Evolutionary conservation across 2,888 invertebrate species (phyloP), one percentile per base, ranked within the genome.

Genomic region (Lepetodrilus schrolli): DNA sequence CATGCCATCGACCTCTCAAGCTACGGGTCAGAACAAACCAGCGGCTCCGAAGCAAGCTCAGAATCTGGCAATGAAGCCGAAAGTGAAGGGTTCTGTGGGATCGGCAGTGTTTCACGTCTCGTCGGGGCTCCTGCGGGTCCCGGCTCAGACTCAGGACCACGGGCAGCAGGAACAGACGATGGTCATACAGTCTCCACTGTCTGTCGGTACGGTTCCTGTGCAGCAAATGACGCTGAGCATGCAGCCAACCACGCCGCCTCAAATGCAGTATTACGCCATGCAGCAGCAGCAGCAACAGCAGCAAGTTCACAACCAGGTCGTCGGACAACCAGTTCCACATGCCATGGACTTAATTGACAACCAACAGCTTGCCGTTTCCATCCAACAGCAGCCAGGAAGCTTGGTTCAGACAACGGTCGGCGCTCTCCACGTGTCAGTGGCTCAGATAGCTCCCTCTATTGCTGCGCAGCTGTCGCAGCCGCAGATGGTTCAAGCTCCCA

Each of bases 381-480:
- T 10, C 43, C 43, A 43, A 17, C 43, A 43, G 10, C 43, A 43
- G 17, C 43, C 13, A 17, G 43, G 10, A 4, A 2, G n/a, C 17
- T 13, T 43, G 13, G 43, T 17, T 8, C 13, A 30, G n/a, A 58
- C 26, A 30, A 26, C 34, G 26, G 34, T 58, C 5, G 58, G 50
- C 5, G 17, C 43, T 43, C 8, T 4, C 17, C 20, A 17, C 17
- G 30, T 30, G 30, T n/a, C 58, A 3, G 34, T 58, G 26, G 58
- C 58, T n/a, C 58, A 58, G 58, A 58, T 58, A 30, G 58, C 58
- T 8, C 58, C 58, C 17, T 58, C 58, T 30, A 10, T 58, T 58
- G 58, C 58, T 30, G 58, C 58, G 17, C 58, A 58, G 58, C 17
- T 58, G 8, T 23, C 58, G 26, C 58, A 58, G 58, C 58, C 30